Evolutionary conservation across 2,888 invertebrate species (phyloP), one percentile per base, ranked within the genome.

Genomic region (Scaptomyza flava): DNA sequence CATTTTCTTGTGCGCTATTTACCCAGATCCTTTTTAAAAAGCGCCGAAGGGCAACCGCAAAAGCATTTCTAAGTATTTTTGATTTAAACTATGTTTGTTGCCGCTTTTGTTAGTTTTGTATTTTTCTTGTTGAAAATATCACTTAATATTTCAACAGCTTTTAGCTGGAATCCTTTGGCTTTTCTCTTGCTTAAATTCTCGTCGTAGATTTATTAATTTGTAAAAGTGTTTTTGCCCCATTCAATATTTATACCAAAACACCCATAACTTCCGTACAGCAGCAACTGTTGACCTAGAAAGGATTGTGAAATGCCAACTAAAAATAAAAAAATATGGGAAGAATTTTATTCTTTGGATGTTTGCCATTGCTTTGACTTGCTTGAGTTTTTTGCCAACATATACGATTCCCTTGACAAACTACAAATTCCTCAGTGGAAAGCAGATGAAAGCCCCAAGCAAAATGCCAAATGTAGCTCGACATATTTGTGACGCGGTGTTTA

Each of bases 1-100:
- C 79, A 79, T 68, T 83, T 86, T 79, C 81, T 63, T 60, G 51
- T 81, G 75, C 81, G 65, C 89, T 81, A 68, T 89, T 82, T 81
- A 81, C 79, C 66, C 79, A 78, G 78, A 65, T 87, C 82, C 82
- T 71, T 41, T 72, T 6, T 6, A 41, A 60, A 50, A 70, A 34
- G 48, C 43, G 56, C 53, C 68, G 31, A 47, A 51, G 53, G 23
- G 33, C 47, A 52, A 53, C 52, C 17, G 9, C 56, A 63, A 53
- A 67, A 42, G 2, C 58, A 68, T 69, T 62, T 73, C 60, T 51
- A 63, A 38, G 74, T 78, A 64, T 52, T 77, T 72, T 62, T 51
- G 57, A 64, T 77, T 86, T 88, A 72, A 81, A 80, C 30, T 14
- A 12, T 17, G 8, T 17, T 17, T 48, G 1, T 6, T 17, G 31